These are phyloP conservation scores for Colistium nudipinnis DNA, from an alignment of 2,113 vertebrate genomes.

Conservation along the genomic window DNA sequence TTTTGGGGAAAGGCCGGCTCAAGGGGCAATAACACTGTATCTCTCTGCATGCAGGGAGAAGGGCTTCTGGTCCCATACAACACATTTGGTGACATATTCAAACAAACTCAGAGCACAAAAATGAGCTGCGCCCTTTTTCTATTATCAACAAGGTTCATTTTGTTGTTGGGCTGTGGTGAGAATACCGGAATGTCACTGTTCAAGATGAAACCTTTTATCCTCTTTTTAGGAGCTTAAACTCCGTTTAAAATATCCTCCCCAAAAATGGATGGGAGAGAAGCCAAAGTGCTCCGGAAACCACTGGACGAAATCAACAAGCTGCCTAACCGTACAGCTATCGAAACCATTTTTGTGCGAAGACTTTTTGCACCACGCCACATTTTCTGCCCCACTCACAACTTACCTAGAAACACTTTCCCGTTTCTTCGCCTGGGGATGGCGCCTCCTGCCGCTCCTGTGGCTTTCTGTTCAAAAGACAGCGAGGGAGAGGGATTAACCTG, in stretches of 20 bases:
- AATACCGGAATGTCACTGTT: background rate
- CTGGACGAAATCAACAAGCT: background rate
- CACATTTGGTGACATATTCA: background rate
- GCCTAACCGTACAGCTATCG: no score
- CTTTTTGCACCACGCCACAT: no score
- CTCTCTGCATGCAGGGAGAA: background rate
- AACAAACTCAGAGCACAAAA: conserved; percentile 1
- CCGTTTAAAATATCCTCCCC: no score
- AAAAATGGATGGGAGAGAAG: no score
- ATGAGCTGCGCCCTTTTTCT: background rate
- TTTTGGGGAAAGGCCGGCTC: conserved; percentile 61
- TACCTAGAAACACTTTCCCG: conserved; percentile 94
- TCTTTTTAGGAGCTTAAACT: no score
- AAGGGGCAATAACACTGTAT: conserved; percentile 67
- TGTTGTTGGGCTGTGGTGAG: background rate
- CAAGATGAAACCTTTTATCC: background rate
- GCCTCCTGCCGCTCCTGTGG: conserved; percentile 93
- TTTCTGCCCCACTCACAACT: conserved; percentile 14
- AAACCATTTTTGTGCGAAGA: no score
- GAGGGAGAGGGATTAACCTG: background rate
- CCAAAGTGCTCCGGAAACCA: background rate
- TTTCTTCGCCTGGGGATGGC: conserved; percentile 91
- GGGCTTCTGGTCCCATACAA: conserved; percentile 6
- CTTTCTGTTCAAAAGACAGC: conserved; percentile 85
- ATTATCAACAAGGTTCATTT: background rate